Conservation (phyloP, 2,797 vertebrate species). For the Allobates femoralis region DNA sequence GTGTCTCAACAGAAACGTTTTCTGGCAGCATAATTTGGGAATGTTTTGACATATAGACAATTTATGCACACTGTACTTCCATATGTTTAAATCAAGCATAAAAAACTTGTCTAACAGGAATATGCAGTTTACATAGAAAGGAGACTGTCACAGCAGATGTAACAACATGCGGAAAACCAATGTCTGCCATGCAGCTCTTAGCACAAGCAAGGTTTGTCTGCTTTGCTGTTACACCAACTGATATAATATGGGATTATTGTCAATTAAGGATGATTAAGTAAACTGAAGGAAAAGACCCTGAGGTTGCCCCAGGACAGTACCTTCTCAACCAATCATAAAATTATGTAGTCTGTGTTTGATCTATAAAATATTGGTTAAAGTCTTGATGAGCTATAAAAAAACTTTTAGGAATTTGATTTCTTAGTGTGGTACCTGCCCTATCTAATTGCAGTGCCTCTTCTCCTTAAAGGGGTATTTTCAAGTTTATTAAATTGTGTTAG, state of each 20-base stretch:
- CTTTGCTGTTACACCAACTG: neutral
- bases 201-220: neutral
- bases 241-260: neutral
- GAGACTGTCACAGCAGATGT: neutral
- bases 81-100: conserved; percentile 21
- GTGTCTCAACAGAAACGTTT: neutral
- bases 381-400: neutral
- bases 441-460: neutral
- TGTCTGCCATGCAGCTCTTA: neutral
- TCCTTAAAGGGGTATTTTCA: neutral
- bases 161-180: neutral
- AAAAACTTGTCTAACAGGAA: conserved; percentile 42
- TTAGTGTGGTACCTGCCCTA: neutral
- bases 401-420: neutral
- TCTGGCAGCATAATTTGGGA: conserved; percentile 10
- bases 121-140: conserved; percentile 27
- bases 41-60: neutral
- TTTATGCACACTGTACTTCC: neutral
- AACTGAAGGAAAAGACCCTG: neutral
- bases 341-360: neutral
- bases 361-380: neutral
- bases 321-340: neutral
- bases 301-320: neutral
- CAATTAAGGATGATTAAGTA: neutral
- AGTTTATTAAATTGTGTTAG: too few species aligned